Evolutionary conservation across 2,888 invertebrate genomes (phyloP).

Genomic region (Microchrysa polita): DNA sequence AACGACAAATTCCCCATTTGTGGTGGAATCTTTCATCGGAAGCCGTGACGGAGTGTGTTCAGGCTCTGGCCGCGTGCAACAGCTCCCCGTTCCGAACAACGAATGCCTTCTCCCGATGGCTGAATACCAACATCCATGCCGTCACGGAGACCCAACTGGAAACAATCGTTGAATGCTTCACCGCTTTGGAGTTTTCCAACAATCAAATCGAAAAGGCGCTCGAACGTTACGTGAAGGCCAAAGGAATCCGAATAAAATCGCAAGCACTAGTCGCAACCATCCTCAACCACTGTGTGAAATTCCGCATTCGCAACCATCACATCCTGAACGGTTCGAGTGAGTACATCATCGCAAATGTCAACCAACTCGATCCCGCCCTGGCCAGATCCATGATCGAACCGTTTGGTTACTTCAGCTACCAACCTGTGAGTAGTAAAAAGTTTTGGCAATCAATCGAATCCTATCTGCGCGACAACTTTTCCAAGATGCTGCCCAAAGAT

Average conservation of each 20-base stretch:
- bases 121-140: conserved; percentile 70
- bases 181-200: conserved; percentile 68
- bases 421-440: conserved; percentile 65
- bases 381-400: conserved; percentile 69
- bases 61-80: conserved; percentile 63
- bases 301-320: conserved; percentile 68
- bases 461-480: conserved; percentile 68
- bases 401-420: conserved; percentile 71
- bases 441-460: conserved; percentile 71
- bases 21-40: conserved; percentile 68
- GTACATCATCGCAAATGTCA: conserved; percentile 67
- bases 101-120: conserved; percentile 67
- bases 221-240: conserved; percentile 70
- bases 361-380: conserved; percentile 66
- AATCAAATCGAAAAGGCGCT: conserved; percentile 69
- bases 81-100: conserved; percentile 63
- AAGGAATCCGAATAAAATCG: conserved; percentile 65
- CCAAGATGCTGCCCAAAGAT: conserved; percentile 69
- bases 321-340: conserved; percentile 70
- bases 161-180: conserved; percentile 68
- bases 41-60: conserved; percentile 67
- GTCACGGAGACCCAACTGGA: conserved; percentile 69
- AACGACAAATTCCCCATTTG: conserved; percentile 68
- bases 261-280: conserved; percentile 70
- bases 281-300: conserved; percentile 71